Evolutionary conservation across 92 coral and sea anemone genomes (phyloP), one percentile per base, ranked within the genome.

Genomic region (Blastomussa wellsi): DNA sequence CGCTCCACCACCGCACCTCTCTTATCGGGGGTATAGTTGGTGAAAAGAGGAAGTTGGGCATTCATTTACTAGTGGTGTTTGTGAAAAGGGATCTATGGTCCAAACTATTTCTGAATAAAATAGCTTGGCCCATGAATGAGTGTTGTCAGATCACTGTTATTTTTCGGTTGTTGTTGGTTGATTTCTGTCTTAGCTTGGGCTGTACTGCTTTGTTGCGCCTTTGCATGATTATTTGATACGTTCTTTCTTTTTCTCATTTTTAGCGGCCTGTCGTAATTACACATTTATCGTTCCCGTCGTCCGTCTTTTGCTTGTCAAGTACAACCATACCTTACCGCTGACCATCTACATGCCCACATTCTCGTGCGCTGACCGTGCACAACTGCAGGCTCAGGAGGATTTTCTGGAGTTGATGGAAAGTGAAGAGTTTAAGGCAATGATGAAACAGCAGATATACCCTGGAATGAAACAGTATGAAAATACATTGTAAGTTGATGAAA

Each of bases 341-440:
- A 86, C 89, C 80, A 94, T 90, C 79, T 96, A 96, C 90, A 85
- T 96, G 73, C 99, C 99, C 17, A 74, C 93, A 64, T 96, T 96
- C 76, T 89, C 93, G 13, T 89, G 90, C 76, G 87, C 90, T 53
- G 94, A 85, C 72, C 67, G 82, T 62, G 80, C 85, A 14, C 90
- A 87, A 42, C 89, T 84, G 33, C 91, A 90, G 41, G 89, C 91
- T 82, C 95, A 90, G 53, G 96, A 92, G 60, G 95, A 92, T 60
- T 90, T 94, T 64, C 77, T 92, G 20, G 89, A 89, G 78, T 73
- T 95, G 78, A 84, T 92, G 70, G 95, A 91, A 32, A 74, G 91
- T 69, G 97, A 92, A 29, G 99, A 96, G 83, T 93, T 94, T 75
- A 93, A 93, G 77, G 99, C 98, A 22, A 87, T 96, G 84, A 93